Evolutionary conservation across 2,113 vertebrate species (phyloP).

Genomic region (Tyto alba): DNA sequence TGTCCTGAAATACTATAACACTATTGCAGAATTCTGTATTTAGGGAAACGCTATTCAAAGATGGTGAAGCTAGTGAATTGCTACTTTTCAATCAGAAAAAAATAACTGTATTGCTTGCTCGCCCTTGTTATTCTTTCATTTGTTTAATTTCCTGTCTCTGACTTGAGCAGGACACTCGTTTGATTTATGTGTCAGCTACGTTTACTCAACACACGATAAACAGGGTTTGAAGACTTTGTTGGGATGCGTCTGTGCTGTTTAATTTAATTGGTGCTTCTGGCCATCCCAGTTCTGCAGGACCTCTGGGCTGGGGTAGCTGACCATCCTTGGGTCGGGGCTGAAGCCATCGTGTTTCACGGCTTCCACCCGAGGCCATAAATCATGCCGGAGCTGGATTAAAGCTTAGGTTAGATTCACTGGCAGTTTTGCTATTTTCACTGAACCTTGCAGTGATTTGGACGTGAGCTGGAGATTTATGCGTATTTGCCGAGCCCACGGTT

Average conservation of each 20-base stretch:
- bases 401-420: neutral
- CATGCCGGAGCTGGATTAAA: neutral
- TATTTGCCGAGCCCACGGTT: conserved; percentile 46
- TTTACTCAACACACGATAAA: neutral
- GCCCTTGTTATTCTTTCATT: neutral
- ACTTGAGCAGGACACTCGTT: neutral
- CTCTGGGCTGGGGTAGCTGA: neutral
- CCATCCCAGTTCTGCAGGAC: neutral
- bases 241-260: neutral
- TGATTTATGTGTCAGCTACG: neutral
- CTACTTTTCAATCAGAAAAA: neutral
- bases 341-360: neutral
- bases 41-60: neutral
- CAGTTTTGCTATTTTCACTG: conserved; percentile 44
- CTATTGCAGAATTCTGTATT: neutral
- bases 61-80: neutral
- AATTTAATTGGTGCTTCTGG: neutral
- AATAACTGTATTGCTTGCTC: neutral
- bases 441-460: conserved; percentile 55
- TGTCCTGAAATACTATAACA: neutral
- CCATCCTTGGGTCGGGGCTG: neutral
- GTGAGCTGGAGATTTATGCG: conserved; percentile 53
- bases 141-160: neutral
- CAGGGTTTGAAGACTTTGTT: neutral
- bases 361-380: conserved; percentile 53